A percentile compares a stretch with the other conserved stretches of the same genome.
Evolutionary conservation across 2,113 vertebrate species (phyloP).

Genomic region (Neolamprologus fasciatus): DNA sequence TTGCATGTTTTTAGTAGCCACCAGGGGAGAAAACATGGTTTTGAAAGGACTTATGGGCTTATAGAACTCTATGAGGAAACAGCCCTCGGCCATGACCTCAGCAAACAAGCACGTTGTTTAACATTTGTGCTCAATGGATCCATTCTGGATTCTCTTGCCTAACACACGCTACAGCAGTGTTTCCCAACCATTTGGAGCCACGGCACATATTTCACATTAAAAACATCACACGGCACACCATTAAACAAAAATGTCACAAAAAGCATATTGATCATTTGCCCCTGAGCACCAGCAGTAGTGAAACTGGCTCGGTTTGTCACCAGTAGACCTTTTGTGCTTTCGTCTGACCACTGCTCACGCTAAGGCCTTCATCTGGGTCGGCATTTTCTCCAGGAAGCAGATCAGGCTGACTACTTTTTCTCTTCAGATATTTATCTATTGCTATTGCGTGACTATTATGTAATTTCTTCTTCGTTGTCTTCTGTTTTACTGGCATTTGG

Average conservation of each 20-base stretch:
- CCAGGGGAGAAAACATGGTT: neutral
- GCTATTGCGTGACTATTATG: fast-evolving
- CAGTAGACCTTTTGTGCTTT: neutral
- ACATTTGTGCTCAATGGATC: neutral
- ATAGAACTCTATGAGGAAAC: neutral
- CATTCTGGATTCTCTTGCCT: neutral
- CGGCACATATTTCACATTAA: neutral
- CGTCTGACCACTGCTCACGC: neutral
- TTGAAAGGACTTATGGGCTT: neutral
- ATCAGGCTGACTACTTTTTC: neutral
- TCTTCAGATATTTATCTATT: neutral
- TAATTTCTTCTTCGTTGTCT: neutral
- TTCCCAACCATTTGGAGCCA: neutral
- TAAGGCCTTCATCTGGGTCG: neutral
- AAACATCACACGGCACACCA: neutral
- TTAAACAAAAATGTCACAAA: neutral
- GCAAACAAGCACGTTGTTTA: neutral
- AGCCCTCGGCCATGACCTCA: neutral
- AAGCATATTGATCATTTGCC: neutral
- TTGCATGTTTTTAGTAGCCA: neutral
- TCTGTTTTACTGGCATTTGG: neutral
- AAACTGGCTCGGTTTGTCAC: neutral
- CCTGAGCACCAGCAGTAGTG: fast-evolving
- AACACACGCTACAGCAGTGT: neutral
- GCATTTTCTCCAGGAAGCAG: neutral